Conservation (phyloP, 2,888 invertebrate species). For the Drosophila anomelani region DNA sequence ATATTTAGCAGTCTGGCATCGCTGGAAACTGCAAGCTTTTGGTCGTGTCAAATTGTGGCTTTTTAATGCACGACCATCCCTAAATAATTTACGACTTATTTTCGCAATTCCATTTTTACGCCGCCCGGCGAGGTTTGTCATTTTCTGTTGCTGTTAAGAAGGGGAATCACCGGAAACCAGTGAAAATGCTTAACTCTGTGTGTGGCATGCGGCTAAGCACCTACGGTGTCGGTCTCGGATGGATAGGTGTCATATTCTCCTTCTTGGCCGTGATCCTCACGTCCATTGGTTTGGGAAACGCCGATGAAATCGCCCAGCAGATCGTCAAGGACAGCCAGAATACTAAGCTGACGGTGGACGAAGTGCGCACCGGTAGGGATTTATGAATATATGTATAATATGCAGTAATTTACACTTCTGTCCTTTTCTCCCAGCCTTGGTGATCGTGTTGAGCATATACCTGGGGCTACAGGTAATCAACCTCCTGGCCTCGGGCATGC, state of each 20-base stretch:
- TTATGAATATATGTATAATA: no score
- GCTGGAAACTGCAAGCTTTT: not conserved
- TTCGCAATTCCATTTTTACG: constrained; percentile 4
- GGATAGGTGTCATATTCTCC: constrained; percentile 74
- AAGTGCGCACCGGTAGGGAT: not conserved
- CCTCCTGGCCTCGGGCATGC: constrained; percentile 77
- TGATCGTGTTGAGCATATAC: constrained; percentile 53
- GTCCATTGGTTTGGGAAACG: constrained; percentile 49
- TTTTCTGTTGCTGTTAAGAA: not conserved
- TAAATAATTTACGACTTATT: constrained; percentile 3
- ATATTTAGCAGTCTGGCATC: no score
- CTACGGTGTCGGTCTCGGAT: constrained; percentile 79
- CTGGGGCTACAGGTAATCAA: constrained; percentile 66
- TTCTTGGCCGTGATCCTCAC: constrained; percentile 60
- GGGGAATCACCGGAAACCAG: constrained; percentile 1
- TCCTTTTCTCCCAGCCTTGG: constrained; percentile 52
- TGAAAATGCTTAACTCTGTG: constrained; percentile 65
- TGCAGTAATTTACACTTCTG: not conserved
- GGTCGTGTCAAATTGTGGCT: not conserved
- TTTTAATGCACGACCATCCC: not conserved
- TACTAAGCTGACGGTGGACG: not conserved
- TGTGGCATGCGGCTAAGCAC: constrained; percentile 79
- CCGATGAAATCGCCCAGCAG: constrained; percentile 52
- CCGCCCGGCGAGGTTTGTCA: not conserved
- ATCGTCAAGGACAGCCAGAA: not conserved